These are phyloP conservation scores for Amphiura filiformis DNA, from an alignment of 35 echinoderm and acorn worm species.

Conservation along the genomic window DNA sequence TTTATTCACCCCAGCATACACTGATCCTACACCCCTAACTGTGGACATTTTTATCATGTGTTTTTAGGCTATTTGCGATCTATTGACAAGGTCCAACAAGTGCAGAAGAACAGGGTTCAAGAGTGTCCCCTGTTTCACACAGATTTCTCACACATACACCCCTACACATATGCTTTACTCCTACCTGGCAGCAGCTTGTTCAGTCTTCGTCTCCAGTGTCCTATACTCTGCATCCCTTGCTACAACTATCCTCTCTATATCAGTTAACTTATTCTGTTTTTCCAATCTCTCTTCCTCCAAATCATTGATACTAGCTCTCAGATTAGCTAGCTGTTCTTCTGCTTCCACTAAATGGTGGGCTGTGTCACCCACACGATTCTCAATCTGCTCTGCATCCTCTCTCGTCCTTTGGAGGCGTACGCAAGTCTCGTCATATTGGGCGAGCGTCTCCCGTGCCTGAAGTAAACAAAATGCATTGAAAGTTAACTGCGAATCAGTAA, in stretches of 20 bases:
- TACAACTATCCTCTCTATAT: neutral
- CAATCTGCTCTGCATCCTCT: neutral
- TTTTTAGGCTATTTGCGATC: too few species aligned
- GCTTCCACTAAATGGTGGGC: neutral
- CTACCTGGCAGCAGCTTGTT: neutral
- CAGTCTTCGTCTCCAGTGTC: neutral
- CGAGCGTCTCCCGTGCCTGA: neutral
- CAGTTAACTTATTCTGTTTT: neutral
- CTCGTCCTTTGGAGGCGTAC: neutral
- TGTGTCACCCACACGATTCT: neutral
- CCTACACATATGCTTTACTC: neutral
- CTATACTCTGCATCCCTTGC: neutral
- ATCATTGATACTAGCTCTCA: neutral
- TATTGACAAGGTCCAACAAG: too few species aligned
- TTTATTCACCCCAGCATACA: too few species aligned
- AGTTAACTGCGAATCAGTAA: too few species aligned
- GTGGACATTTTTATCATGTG: too few species aligned
- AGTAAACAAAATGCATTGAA: too few species aligned
- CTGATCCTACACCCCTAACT: too few species aligned
- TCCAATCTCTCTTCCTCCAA: neutral
- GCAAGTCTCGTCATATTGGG: neutral
- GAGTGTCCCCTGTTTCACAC: too few species aligned
- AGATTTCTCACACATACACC: too few species aligned
- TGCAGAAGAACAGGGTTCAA: too few species aligned
- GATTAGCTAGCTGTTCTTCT: neutral